Percentiles rank a stretch among this genome's conserved stretches.
Conservation (phyloP, 2,888 invertebrate genomes). For the Vanessa cardui region DNA sequence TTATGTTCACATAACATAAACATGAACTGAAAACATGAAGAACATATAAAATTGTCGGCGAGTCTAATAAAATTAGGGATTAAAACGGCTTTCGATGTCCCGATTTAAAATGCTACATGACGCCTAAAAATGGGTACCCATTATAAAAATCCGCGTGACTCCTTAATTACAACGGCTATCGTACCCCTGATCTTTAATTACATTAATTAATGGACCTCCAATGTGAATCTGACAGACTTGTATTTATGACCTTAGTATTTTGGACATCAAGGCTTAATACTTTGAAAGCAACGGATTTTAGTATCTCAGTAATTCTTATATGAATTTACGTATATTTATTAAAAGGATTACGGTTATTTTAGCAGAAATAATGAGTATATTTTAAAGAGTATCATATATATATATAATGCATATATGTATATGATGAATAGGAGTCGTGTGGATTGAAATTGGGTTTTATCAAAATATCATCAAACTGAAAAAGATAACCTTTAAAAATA, state of each 20-base stretch:
- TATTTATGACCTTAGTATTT: constrained; percentile 37
- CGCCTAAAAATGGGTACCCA: constrained; percentile 16
- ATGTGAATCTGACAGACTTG: constrained; percentile 45
- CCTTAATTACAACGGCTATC: constrained; percentile 40
- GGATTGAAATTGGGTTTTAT: too few species aligned
- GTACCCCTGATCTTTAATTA: constrained; percentile 46
- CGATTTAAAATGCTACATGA: constrained; percentile 8
- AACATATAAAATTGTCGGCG: not conserved
- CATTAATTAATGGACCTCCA: constrained; percentile 49
- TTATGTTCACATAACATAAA: too few species aligned
- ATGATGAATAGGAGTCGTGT: too few species aligned
- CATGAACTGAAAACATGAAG: too few species aligned
- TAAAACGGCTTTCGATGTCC: constrained; percentile 10
- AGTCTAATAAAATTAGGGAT: constrained; percentile 4
- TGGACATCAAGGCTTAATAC: constrained; percentile 2
- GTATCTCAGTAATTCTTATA: not conserved
- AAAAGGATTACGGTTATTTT: too few species aligned
- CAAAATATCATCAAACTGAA: too few species aligned
- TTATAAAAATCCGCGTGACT: constrained; percentile 25
- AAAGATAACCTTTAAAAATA: too few species aligned
- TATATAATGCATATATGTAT: too few species aligned
- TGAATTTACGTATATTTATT: too few species aligned
- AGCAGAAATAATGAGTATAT: too few species aligned
- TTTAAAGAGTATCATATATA: too few species aligned
- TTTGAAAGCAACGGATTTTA: not conserved